These are phyloP conservation scores for Babyrousa celebensis DNA, from an alignment of 2,797 vertebrate genomes.

Conservation along the genomic window DNA sequence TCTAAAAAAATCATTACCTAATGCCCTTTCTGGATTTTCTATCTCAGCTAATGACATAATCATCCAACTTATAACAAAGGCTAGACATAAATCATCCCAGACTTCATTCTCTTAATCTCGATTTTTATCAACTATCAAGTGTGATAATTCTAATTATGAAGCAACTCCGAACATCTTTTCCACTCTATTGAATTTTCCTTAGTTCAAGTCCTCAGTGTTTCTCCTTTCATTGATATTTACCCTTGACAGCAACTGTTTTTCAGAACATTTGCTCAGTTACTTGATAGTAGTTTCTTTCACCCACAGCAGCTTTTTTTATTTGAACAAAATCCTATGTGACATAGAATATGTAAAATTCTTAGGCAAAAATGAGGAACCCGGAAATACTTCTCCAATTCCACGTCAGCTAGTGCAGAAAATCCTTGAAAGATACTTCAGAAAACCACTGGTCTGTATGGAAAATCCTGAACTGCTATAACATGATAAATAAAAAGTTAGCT, in stretches of 20 bases:
- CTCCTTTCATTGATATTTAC: slow-evolving; percentile 24
- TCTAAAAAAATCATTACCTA: not conserved
- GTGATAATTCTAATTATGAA: slow-evolving; percentile 43
- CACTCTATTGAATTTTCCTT: not conserved
- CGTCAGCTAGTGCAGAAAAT: not conserved
- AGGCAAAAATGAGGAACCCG: not conserved
- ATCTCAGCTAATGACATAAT: not conserved
- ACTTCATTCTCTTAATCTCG: not conserved
- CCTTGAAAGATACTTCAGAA: slow-evolving; percentile 36
- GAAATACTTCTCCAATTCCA: not conserved
- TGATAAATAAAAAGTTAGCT: not conserved
- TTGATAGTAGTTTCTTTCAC: not conserved
- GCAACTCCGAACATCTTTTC: not conserved
- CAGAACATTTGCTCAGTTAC: not conserved
- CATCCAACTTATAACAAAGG: not conserved
- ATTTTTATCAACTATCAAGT: not conserved
- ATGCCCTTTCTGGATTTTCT: not conserved
- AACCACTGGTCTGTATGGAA: not conserved
- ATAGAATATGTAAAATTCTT: not conserved
- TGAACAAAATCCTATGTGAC: not conserved
- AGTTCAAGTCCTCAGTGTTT: slow-evolving; percentile 26
- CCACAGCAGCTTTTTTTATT: not conserved
- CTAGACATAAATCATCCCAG: slow-evolving; percentile 3
- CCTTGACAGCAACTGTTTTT: not conserved
- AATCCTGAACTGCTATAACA: not conserved